Base-by-base conservation (phyloP, 2,888 invertebrate species). In the Brachynemurus nebulosus region DNA sequence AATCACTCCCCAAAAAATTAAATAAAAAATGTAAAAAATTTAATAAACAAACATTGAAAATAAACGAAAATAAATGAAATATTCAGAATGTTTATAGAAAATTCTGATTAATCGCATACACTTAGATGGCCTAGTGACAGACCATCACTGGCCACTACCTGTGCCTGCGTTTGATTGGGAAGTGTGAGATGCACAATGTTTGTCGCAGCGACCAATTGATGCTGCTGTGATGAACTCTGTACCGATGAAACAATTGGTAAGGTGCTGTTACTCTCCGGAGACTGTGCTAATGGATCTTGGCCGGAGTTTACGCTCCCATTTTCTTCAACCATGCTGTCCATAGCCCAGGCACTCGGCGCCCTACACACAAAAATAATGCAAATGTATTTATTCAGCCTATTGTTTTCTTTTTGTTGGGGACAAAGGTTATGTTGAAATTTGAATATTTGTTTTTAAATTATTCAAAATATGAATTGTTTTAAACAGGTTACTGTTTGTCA, bases 251-350 rank as follows among this genome's bases (percentile, higher is more conserved):
- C 70, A 52, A 72, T 70, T 44, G 69, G 69, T 41, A 70, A 65
- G 47, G 69, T 64, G 48, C 68, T 62, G 40, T 60, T 61, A 51
- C 63, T 66, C 53, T 69, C 70, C 48, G 73, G 68, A 49, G 71
- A 67, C 51, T 65, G 66, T 48, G 71, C 68, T 58, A 75, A 60
- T 52, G 74, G 74, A 66, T 73, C 73, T 55, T 65, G 60, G 42
- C 50, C 50, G n/a, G 47, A 40, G 34, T 45, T 45, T 59, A 68
- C 67, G 63, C 72, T 72, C 60, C 86, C 86, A 67, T 86, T 88
- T 76, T 89, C 89, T 74, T 89, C 88, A 68, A 86, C 88, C 81
- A 89, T 86, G 71, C 84, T 81, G 74, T 88, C 88, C 88, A 88
- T 89, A 75, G 66, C 70, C 68, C 63, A 66, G 62, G 63, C 60